Evolutionary conservation across 2,113 vertebrate genomes (phyloP).

Genomic region (Chroicocephalus ridibundus): DNA sequence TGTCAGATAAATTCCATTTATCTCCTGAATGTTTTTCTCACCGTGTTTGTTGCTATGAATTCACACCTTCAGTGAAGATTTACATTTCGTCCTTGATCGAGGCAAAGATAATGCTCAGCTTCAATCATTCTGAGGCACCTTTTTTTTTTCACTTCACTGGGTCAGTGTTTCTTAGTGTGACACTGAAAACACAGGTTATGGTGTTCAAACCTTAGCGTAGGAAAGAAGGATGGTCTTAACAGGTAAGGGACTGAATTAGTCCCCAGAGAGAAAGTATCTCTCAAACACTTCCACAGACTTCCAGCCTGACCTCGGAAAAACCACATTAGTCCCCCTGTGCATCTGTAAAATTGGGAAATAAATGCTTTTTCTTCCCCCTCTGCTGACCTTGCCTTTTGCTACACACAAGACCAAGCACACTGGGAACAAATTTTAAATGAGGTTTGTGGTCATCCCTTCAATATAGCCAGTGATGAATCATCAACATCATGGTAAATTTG

Average conservation of each 20-base stretch:
- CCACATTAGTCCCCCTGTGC: neutral
- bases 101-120: conserved; percentile 53
- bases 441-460: neutral
- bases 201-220: neutral
- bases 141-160: neutral
- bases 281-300: neutral
- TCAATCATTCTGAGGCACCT: conserved; percentile 16
- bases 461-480: neutral
- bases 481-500: neutral
- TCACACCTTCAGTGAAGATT: conserved; percentile 66
- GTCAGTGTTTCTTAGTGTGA: conserved; percentile 7
- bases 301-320: neutral
- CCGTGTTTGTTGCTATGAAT: conserved; percentile 62
- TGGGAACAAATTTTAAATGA: neutral
- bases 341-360: neutral
- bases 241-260: neutral
- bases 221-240: conserved; percentile 2
- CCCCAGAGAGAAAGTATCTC: neutral
- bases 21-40: conserved; percentile 64
- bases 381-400: conserved; percentile 6
- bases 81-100: conserved; percentile 63
- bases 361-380: neutral
- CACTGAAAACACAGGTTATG: neutral
- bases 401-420: neutral
- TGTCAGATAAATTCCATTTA: conserved; percentile 74